A percentile compares a stretch with the other conserved stretches of the same genome.
Conservation (phyloP, 2,888 invertebrate genomes). For the Brenthis hecate region DNA sequence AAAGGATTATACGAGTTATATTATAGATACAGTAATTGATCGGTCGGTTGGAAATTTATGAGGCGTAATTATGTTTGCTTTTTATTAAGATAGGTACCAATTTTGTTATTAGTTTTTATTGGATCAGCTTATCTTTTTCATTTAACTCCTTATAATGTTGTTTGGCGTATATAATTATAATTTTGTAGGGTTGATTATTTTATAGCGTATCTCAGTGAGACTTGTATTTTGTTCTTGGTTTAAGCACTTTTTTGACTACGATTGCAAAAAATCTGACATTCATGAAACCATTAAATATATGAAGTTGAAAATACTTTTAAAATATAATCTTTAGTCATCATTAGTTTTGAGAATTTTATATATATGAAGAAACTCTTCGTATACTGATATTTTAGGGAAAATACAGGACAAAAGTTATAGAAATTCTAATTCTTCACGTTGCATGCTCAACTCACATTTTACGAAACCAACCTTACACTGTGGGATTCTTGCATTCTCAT, state of each 20-base stretch:
- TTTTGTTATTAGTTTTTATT: slow-evolving; percentile 1
- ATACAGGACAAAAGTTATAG: neutral
- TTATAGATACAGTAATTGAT: slow-evolving; percentile 16
- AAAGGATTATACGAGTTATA: slow-evolving; percentile 27
- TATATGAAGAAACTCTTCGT: too few relatives aligned
- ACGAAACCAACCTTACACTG: slow-evolving; percentile 5
- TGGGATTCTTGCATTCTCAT: slow-evolving; percentile 9
- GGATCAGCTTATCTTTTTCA: neutral
- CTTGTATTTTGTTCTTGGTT: too few relatives aligned
- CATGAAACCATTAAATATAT: too few relatives aligned
- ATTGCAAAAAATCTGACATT: too few relatives aligned
- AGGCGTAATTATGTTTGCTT: slow-evolving; percentile 15
- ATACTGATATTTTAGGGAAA: neutral
- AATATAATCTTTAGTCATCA: too few relatives aligned
- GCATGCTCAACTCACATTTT: slow-evolving; percentile 16
- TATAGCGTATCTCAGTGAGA: too few relatives aligned
- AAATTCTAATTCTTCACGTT: slow-evolving; percentile 4
- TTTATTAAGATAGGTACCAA: slow-evolving; percentile 9
- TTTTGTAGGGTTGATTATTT: too few relatives aligned
- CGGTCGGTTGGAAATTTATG: neutral
- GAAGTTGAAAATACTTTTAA: too few relatives aligned
- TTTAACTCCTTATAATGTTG: too few relatives aligned
- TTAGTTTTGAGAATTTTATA: too few relatives aligned
- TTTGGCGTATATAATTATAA: too few relatives aligned
- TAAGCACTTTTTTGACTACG: too few relatives aligned